Evolutionary conservation across 1,140 invertebrate genomes (phyloP).

Genomic region (Camponotus pennsylvanicus): DNA sequence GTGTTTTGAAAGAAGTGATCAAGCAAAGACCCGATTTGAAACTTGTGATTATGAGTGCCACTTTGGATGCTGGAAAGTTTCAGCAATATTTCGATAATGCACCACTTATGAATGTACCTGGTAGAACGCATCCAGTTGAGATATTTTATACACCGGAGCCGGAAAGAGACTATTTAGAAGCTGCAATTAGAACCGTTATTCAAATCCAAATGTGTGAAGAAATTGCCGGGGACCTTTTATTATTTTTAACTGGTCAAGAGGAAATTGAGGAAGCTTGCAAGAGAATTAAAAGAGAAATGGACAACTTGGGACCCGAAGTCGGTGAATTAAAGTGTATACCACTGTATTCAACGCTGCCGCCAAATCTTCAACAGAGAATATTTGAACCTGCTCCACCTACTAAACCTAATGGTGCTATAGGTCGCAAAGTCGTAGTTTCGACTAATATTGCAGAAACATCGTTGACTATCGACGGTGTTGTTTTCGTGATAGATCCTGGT

Average conservation of each 20-base stretch:
- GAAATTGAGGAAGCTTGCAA: slow-evolving; percentile 99
- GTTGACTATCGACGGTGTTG: slow-evolving; percentile 99
- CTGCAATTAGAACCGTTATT: slow-evolving; percentile 98
- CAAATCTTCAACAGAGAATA: slow-evolving; percentile 98
- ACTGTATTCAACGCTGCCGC: slow-evolving; percentile 98
- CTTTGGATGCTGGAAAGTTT: slow-evolving; percentile 99
- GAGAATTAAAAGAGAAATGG: slow-evolving; percentile 98
- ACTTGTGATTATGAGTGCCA: slow-evolving; percentile 99
- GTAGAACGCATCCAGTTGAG: slow-evolving; percentile 98
- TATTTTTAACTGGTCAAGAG: slow-evolving; percentile 98
- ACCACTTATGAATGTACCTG: slow-evolving; percentile 99
- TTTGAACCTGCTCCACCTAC: slow-evolving; percentile 98
- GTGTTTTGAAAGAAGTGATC: slow-evolving; percentile 98
- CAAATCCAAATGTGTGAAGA: slow-evolving; percentile 99
- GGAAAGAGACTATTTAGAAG: slow-evolving; percentile 99
- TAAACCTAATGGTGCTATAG: slow-evolving; percentile 97
- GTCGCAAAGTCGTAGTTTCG: slow-evolving; percentile 98
- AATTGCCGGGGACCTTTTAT: slow-evolving; percentile 95
- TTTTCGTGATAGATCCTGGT: slow-evolving; percentile 99
- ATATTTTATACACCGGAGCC: slow-evolving; percentile 99
- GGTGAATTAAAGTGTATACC: slow-evolving; percentile 99
- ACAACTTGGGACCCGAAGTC: slow-evolving; percentile 98
- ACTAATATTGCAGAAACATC: slow-evolving; percentile 99
- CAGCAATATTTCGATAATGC: slow-evolving; percentile 99
- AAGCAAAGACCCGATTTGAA: slow-evolving; percentile 98